Percentiles rank a stretch among this genome's conserved stretches.
Evolutionary conservation across 2,797 vertebrate species (phyloP).

Genomic region (Atherinosoma microstoma): DNA sequence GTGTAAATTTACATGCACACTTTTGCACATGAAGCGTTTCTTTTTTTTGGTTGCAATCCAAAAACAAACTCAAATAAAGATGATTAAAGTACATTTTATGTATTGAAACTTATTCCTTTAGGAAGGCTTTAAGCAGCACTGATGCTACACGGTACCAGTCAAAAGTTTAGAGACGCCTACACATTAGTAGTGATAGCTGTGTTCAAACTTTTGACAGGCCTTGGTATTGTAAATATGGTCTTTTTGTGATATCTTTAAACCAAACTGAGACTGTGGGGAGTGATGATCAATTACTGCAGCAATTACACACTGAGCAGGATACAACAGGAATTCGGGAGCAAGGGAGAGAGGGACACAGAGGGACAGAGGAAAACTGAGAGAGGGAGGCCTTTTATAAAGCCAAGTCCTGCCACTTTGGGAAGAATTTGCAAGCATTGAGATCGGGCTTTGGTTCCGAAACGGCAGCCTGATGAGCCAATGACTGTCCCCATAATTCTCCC

Average conservation of each 20-base stretch:
- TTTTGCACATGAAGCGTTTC: neutral
- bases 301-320: slow-evolving; percentile 62
- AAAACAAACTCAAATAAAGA: neutral
- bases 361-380: slow-evolving; percentile 26
- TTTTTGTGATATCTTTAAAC: slow-evolving; percentile 13
- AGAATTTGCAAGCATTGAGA: slow-evolving; percentile 60
- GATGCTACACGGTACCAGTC: neutral
- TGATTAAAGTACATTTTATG: neutral
- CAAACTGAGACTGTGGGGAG: slow-evolving; percentile 19
- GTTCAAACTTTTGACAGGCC: neutral
- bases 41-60: neutral
- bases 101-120: neutral
- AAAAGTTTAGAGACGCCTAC: neutral
- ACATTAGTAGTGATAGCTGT: too few relatives aligned
- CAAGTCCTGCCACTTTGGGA: slow-evolving; percentile 63
- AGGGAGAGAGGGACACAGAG: slow-evolving; percentile 46
- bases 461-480: slow-evolving; percentile 48
- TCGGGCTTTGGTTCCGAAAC: slow-evolving; percentile 55
- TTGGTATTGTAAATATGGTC: neutral
- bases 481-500: slow-evolving; percentile 53
- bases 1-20: neutral
- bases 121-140: neutral
- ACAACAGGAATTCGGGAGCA: slow-evolving; percentile 52
- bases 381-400: slow-evolving; percentile 71
- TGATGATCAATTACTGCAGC: slow-evolving; percentile 66